A percentile compares a stretch with the other conserved stretches of the same genome.
Evolutionary conservation across 1,140 invertebrate genomes (phyloP).

Genomic region (Xylocopa sonorina): DNA sequence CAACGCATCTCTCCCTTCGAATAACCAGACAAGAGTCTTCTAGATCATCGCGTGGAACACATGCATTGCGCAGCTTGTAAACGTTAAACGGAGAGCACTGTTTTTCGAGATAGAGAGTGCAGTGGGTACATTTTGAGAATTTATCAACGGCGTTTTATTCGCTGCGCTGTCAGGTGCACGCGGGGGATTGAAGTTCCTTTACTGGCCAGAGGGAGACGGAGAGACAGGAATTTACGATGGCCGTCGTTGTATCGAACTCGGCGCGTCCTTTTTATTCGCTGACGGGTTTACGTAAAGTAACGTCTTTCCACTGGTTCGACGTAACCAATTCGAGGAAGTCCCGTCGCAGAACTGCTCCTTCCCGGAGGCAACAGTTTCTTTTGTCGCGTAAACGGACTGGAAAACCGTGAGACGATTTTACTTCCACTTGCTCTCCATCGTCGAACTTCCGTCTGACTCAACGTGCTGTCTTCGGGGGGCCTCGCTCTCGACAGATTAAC

Average conservation of each 20-base stretch:
- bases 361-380: conserved; percentile 47
- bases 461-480: not conserved
- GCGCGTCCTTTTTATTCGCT: conserved; percentile 33
- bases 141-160: conserved; percentile 29
- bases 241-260: conserved; percentile 22
- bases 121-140: conserved; percentile 12
- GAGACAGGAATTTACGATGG: not conserved
- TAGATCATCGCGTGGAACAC: no score
- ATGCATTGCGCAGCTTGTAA: no score
- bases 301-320: conserved; percentile 46
- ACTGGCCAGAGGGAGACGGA: not conserved
- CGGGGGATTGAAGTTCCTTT: conserved; percentile 20
- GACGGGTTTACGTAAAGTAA: conserved; percentile 50
- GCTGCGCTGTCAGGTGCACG: conserved; percentile 7
- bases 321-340: conserved; percentile 50
- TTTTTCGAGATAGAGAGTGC: no score
- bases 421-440: not conserved
- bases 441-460: not conserved
- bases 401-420: conserved; percentile 56
- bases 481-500: conserved; percentile 15
- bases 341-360: conserved; percentile 3
- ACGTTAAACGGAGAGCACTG: no score
- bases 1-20: no score
- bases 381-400: conserved; percentile 56
- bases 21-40: no score